phyloP scores from a whole-genome alignment of 2,888 invertebrate genomes.

The Rhodophaea formosa region DNA sequence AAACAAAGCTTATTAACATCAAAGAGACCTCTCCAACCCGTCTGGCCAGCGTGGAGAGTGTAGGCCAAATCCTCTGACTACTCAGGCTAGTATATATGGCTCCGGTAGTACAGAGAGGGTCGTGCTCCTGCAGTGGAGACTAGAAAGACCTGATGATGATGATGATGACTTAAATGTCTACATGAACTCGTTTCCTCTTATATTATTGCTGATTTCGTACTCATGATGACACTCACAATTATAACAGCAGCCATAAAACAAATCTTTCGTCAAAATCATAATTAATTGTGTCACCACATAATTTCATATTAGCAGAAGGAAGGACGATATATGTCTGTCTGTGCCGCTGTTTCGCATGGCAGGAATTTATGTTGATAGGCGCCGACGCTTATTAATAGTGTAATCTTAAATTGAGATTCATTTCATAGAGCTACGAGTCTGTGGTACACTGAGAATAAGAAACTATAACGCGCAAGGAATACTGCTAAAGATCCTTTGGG shows the following conservation, averaged over 20 bases:
- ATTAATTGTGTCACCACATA: conserved; percentile 7
- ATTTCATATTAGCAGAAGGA: conserved; percentile 1
- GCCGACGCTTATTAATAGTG: conserved; percentile 2
- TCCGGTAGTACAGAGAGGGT: too few relatives aligned
- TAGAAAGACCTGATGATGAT: too few relatives aligned
- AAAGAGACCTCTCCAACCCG: too few relatives aligned
- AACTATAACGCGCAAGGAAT: neutral
- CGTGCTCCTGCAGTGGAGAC: too few relatives aligned
- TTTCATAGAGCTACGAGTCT: neutral
- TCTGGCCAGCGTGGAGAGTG: too few relatives aligned
- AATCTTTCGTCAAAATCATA: conserved; percentile 7
- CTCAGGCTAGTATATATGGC: too few relatives aligned
- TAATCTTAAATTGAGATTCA: conserved; percentile 1
- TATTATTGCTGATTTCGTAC: neutral
- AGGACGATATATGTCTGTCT: neutral
- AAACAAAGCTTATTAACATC: too few relatives aligned
- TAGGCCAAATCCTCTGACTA: too few relatives aligned
- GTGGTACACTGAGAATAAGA: neutral
- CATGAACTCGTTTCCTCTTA: too few relatives aligned
- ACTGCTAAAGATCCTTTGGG: too few relatives aligned
- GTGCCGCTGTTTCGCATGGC: neutral
- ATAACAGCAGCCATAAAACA: conserved; percentile 13
- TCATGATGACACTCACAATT: neutral
- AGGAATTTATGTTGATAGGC: neutral
- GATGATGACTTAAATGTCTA: too few relatives aligned